Evolutionary conservation across 2,113 vertebrate genomes (phyloP).

Genomic region (Zosterops lateralis): DNA sequence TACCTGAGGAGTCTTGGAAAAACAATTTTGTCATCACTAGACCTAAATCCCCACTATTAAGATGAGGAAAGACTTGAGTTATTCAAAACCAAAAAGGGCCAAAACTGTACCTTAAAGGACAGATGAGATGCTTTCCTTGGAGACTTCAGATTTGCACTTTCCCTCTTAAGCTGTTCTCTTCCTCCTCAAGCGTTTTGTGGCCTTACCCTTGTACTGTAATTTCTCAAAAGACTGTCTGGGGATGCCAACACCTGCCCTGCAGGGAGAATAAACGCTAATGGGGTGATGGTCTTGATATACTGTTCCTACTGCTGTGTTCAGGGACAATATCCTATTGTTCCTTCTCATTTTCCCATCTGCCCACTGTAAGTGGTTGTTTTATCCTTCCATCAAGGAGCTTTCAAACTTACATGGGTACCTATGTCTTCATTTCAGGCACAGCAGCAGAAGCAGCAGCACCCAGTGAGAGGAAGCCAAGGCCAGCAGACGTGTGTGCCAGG

Average conservation of each 20-base stretch:
- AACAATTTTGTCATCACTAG: background rate
- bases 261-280: background rate
- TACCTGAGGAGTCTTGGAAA: background rate
- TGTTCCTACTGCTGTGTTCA: background rate
- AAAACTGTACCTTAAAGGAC: background rate
- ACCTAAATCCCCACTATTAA: background rate
- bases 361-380: background rate
- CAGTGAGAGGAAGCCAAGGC: conserved; percentile 52
- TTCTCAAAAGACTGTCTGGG: background rate
- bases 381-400: background rate
- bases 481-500: conserved; percentile 67
- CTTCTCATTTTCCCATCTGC: background rate
- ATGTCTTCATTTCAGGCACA: background rate
- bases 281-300: background rate
- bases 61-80: background rate
- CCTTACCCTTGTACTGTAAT: background rate
- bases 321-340: background rate
- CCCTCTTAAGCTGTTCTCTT: background rate
- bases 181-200: background rate
- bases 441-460: conserved; percentile 66
- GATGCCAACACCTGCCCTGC: background rate
- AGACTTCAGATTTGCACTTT: background rate
- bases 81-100: background rate
- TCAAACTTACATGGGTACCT: background rate
- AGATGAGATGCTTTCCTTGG: background rate